A percentile compares a stretch with the other conserved stretches of the same genome.
These are phyloP conservation scores for Xestia ashworthii DNA, from an alignment of 2,888 invertebrate species.

Conservation along the genomic window DNA sequence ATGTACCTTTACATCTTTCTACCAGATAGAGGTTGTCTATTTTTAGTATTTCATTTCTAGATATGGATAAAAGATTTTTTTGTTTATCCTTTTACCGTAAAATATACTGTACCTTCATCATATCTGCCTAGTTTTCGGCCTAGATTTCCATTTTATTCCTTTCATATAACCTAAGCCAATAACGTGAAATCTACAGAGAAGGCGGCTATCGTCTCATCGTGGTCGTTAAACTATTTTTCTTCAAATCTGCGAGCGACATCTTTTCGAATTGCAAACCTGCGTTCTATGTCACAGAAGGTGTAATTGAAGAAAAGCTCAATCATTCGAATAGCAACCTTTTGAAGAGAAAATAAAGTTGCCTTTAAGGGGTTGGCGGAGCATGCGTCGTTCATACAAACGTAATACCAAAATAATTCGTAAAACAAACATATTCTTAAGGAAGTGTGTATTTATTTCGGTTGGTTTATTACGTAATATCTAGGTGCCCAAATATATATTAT, in stretches of 20 bases:
- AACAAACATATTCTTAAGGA: too few relatives aligned
- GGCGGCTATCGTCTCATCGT: neutral
- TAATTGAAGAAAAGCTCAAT: neutral
- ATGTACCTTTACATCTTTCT: constrained; percentile 26
- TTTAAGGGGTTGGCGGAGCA: too few relatives aligned
- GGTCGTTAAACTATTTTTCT: neutral
- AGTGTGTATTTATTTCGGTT: too few relatives aligned
- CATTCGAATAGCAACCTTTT: neutral
- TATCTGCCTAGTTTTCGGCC: neutral
- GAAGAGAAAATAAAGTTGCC: neutral
- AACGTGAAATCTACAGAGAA: neutral
- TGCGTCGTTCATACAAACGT: too few relatives aligned
- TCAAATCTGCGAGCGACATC: neutral
- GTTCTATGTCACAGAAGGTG: neutral
- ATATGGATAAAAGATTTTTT: constrained; percentile 3
- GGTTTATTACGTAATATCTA: too few relatives aligned
- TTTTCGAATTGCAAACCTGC: neutral
- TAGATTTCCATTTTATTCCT: neutral
- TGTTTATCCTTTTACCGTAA: neutral
- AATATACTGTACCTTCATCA: neutral
- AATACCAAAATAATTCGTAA: too few relatives aligned
- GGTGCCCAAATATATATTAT: too few relatives aligned
- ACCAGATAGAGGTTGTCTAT: constrained; percentile 20
- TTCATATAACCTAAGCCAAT: neutral
- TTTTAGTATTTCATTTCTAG: constrained; percentile 14